These are phyloP conservation scores for Drosophila triauraria DNA, from an alignment of 1,140 invertebrate species.

Conservation along the genomic window DNA sequence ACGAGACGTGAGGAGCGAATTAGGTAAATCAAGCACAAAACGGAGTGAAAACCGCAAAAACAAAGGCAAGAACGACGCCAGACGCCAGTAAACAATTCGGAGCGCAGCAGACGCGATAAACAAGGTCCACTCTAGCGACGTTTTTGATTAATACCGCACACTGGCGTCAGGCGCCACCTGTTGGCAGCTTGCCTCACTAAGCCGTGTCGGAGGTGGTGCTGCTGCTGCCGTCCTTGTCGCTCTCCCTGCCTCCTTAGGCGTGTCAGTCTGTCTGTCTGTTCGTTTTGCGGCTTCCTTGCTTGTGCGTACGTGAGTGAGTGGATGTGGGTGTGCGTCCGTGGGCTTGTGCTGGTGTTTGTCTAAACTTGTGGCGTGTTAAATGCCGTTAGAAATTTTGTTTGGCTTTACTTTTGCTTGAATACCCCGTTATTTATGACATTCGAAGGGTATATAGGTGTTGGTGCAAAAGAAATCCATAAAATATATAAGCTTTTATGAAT, in stretches of 20 bases:
- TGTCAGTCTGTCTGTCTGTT: slow-evolving; percentile 3
- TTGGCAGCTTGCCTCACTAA: slow-evolving; percentile 58
- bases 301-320: slow-evolving; percentile 6
- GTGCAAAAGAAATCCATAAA: neutral
- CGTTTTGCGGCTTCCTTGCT: slow-evolving; percentile 32
- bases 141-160: slow-evolving; percentile 54
- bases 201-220: neutral
- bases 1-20: slow-evolving; percentile 25
- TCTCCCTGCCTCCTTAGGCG: neutral
- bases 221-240: slow-evolving; percentile 5
- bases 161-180: slow-evolving; percentile 68
- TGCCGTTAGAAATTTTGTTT: slow-evolving; percentile 48
- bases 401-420: slow-evolving; percentile 32
- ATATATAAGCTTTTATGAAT: neutral
- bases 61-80: slow-evolving; percentile 8
- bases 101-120: neutral
- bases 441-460: neutral
- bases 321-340: slow-evolving; percentile 5
- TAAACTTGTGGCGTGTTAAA: slow-evolving; percentile 58
- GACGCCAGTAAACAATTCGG: slow-evolving; percentile 11
- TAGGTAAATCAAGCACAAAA: slow-evolving; percentile 29
- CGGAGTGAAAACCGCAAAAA: slow-evolving; percentile 24
- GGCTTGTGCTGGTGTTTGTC: slow-evolving; percentile 32
- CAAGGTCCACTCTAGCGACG: slow-evolving; percentile 34
- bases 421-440: neutral